These are phyloP conservation scores for Mesoligia furuncula DNA, from an alignment of 2,888 invertebrate genomes.

Conservation along the genomic window DNA sequence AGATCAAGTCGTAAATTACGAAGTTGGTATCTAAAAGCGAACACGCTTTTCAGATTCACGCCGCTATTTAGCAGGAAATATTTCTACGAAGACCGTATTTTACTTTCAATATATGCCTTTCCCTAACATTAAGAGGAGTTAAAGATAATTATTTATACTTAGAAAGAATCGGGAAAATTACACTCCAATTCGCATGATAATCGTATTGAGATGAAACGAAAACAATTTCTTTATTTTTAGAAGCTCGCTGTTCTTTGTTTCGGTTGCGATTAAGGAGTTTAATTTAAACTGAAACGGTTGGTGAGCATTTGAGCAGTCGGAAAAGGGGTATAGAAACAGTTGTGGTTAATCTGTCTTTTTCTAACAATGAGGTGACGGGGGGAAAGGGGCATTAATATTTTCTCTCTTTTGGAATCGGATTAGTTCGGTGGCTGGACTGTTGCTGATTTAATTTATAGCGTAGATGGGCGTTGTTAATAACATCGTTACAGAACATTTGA, in stretches of 20 bases:
- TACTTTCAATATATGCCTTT: slow-evolving; percentile 31
- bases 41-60: slow-evolving; percentile 33
- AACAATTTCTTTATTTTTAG: slow-evolving; percentile 3
- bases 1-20: slow-evolving; percentile 49
- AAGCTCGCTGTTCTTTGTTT: slow-evolving; percentile 8
- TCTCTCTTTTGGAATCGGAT: slow-evolving; percentile 41
- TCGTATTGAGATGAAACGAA: slow-evolving; percentile 18
- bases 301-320: slow-evolving; percentile 14
- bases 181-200: slow-evolving; percentile 28
- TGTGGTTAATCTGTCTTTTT: slow-evolving; percentile 40
- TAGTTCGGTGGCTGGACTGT: slow-evolving; percentile 53
- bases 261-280: slow-evolving; percentile 32
- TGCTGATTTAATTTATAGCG: slow-evolving; percentile 60
- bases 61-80: slow-evolving; percentile 33
- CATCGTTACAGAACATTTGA: slow-evolving; percentile 57
- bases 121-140: slow-evolving; percentile 14
- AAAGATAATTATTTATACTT: slow-evolving; percentile 44
- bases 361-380: slow-evolving; percentile 42
- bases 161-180: slow-evolving; percentile 25
- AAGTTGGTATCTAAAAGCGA: slow-evolving; percentile 48
- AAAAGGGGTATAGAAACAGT: slow-evolving; percentile 11
- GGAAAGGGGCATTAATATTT: slow-evolving; percentile 53
- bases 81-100: slow-evolving; percentile 36
- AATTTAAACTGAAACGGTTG: slow-evolving; percentile 28
- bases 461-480: slow-evolving; percentile 54